Percentiles rank a stretch among this genome's conserved stretches.
These are phyloP conservation scores for Melieria omissa DNA, from an alignment of 2,888 invertebrate genomes.

Conservation along the genomic window DNA sequence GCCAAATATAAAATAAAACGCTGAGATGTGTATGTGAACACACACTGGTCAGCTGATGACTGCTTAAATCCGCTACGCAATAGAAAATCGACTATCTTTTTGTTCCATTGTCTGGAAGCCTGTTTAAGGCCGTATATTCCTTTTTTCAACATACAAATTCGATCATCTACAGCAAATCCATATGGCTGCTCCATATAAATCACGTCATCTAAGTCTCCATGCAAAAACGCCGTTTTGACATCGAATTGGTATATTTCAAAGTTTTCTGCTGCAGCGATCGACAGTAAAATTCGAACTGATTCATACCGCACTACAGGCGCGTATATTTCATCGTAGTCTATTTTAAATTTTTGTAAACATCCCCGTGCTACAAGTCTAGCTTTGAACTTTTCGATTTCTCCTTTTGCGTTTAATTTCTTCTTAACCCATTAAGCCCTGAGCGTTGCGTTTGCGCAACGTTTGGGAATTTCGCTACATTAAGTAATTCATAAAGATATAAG, in stretches of 20 bases:
- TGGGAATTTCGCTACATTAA: too few species aligned
- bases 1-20: slow-evolving; percentile 1
- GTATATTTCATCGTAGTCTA: slow-evolving; percentile 44
- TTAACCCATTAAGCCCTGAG: too few species aligned
- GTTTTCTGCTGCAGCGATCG: slow-evolving; percentile 39
- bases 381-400: slow-evolving; percentile 34
- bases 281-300: slow-evolving; percentile 38
- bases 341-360: slow-evolving; percentile 41
- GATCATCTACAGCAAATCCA: slow-evolving; percentile 40
- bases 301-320: slow-evolving; percentile 31
- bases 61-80: slow-evolving; percentile 33
- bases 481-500: too few species aligned
- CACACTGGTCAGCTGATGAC: slow-evolving; percentile 38
- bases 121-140: slow-evolving; percentile 43
- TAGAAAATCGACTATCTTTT: slow-evolving; percentile 36
- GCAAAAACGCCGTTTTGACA: slow-evolving; percentile 45
- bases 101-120: slow-evolving; percentile 38
- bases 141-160: slow-evolving; percentile 41
- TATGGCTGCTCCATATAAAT: slow-evolving; percentile 45
- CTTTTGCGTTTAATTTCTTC: slow-evolving; percentile 35
- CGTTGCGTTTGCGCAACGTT: too few species aligned
- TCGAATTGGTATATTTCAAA: slow-evolving; percentile 43
- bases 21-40: slow-evolving; percentile 32
- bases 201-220: slow-evolving; percentile 39
- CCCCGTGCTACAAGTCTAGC: slow-evolving; percentile 37